phyloP scores from a whole-genome alignment of 2,113 vertebrate species.

The Dicerorhinus sumatrensis region DNA sequence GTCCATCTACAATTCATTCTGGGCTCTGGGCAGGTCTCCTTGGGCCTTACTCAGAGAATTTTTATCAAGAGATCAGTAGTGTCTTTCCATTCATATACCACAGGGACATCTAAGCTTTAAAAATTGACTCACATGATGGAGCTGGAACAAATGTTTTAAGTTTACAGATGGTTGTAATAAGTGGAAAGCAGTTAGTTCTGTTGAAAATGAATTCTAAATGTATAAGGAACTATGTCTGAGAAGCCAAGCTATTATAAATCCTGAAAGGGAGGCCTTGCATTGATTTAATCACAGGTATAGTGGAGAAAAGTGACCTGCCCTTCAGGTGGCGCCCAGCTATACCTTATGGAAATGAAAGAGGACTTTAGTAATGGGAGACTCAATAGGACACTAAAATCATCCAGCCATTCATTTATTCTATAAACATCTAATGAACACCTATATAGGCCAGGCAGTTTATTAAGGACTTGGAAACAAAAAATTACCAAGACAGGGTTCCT shows the following conservation, averaged over 20 bases:
- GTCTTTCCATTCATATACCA: neutral
- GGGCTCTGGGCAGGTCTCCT: neutral
- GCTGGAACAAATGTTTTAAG: constrained; percentile 26
- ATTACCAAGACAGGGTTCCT: neutral
- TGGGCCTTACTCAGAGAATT: constrained; percentile 28
- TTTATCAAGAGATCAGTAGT: neutral
- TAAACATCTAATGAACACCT: neutral
- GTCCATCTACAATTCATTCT: neutral
- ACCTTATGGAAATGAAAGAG: neutral
- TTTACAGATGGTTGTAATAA: neutral
- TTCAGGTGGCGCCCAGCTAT: neutral
- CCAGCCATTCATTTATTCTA: neutral
- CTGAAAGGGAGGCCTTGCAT: neutral
- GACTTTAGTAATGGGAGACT: neutral
- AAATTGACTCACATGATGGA: neutral
- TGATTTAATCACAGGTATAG: neutral
- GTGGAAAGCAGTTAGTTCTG: constrained; percentile 11
- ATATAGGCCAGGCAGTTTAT: neutral
- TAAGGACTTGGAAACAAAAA: neutral
- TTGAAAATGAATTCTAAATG: constrained; percentile 44
- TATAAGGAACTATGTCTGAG: neutral
- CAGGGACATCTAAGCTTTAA: constrained; percentile 36
- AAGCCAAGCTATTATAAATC: constrained; percentile 5
- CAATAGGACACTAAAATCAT: neutral
- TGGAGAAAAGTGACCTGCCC: neutral